phyloP scores from a whole-genome alignment of 2,888 invertebrate genomes.

The Volucella inflata region DNA sequence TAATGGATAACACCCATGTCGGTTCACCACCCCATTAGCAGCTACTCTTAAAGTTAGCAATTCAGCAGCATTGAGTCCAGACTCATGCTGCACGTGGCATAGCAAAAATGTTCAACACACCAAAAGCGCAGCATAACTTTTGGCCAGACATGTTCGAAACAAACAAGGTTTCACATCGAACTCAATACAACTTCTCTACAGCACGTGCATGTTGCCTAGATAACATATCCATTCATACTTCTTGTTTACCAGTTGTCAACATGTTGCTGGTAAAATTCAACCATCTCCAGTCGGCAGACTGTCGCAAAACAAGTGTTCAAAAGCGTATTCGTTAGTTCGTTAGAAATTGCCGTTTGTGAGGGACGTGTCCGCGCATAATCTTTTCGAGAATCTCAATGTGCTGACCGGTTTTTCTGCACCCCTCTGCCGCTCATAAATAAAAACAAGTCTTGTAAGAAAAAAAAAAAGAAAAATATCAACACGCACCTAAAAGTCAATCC shows the following conservation, averaged over 20 bases:
- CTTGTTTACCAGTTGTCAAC: conserved; percentile 47
- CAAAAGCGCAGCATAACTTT: too few species aligned
- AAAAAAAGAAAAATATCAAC: conserved; percentile 42
- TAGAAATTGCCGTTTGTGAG: conserved; percentile 67
- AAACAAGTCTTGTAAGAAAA: conserved; percentile 1
- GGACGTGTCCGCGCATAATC: conserved; percentile 67
- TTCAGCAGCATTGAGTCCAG: too few species aligned
- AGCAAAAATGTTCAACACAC: too few species aligned
- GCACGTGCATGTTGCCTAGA: too few species aligned
- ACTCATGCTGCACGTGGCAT: too few species aligned
- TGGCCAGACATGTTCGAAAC: too few species aligned
- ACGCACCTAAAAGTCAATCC: conserved; percentile 4
- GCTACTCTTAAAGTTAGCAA: too few species aligned
- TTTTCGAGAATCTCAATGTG: conserved; percentile 25
- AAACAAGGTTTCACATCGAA: too few species aligned
- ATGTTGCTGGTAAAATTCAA: conserved; percentile 57
- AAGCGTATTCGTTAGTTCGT: conserved; percentile 57
- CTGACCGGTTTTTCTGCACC: conserved; percentile 70
- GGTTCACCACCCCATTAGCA: too few species aligned
- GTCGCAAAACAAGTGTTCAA: conserved; percentile 67
- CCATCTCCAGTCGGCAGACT: conserved; percentile 9
- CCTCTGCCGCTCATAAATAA: conserved; percentile 4
- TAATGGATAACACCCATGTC: too few species aligned
- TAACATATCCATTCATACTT: conserved; percentile 21
- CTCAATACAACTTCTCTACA: too few species aligned